Evolutionary conservation across 2,113 vertebrate genomes (phyloP).

Genomic region (Poeciliopsis turrubarensis): DNA sequence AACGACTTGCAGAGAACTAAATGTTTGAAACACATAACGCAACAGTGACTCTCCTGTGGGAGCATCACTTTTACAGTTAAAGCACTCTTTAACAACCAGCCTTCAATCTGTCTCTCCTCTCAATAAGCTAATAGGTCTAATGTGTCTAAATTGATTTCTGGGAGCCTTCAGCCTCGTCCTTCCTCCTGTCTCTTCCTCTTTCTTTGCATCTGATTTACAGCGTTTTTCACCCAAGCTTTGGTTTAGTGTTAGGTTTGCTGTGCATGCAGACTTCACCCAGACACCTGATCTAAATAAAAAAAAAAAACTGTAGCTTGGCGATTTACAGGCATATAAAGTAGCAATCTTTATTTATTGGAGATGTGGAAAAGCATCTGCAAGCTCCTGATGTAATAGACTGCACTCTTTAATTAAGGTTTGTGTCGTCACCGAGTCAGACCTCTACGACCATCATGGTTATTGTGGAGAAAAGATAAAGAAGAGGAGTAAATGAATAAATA

Average conservation of each 20-base stretch:
- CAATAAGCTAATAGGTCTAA: conserved; percentile 93
- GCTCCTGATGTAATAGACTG: no score
- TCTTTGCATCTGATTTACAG: conserved; percentile 80
- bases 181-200: conserved; percentile 43
- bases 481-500: no score
- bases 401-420: no score
- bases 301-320: neutral
- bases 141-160: conserved; percentile 97
- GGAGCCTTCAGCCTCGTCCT: conserved; percentile 54
- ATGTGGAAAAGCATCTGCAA: no score
- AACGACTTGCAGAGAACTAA: neutral
- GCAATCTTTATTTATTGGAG: neutral
- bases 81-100: conserved; percentile 50
- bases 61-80: conserved; percentile 48
- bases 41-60: conserved; percentile 11
- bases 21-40: neutral
- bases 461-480: no score
- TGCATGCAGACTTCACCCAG: neutral
- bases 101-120: conserved; percentile 83
- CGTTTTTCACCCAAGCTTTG: conserved; percentile 81
- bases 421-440: no score
- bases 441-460: no score
- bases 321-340: neutral
- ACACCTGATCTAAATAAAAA: neutral
- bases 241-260: conserved; percentile 48